phyloP scores from a whole-genome alignment of 2,797 vertebrate genomes.

The Alosa sapidissima region DNA sequence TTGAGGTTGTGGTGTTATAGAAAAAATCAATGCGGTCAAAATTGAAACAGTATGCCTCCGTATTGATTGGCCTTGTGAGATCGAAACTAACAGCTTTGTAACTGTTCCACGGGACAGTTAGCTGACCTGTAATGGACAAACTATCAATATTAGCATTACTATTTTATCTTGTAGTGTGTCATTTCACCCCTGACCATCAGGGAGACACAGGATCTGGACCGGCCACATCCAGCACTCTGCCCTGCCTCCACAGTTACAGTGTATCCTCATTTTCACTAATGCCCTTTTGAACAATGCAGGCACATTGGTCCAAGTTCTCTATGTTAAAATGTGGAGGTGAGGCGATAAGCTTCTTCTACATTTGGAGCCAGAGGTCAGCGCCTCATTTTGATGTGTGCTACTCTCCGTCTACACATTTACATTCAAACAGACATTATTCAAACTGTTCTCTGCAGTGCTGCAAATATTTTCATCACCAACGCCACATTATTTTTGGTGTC shows the following conservation, averaged over 20 bases:
- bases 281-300: neutral
- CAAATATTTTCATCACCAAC: neutral
- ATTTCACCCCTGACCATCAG: slow-evolving; percentile 72
- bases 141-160: slow-evolving; percentile 99
- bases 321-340: neutral
- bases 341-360: neutral
- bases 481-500: neutral
- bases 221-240: neutral
- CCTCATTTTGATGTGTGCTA: too few relatives aligned
- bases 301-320: neutral
- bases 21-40: slow-evolving; percentile 98
- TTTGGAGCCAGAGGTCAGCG: too few relatives aligned
- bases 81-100: slow-evolving; percentile 99
- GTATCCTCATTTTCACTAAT: neutral
- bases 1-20: slow-evolving; percentile 93
- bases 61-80: slow-evolving; percentile 98
- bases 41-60: slow-evolving; percentile 99
- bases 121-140: slow-evolving; percentile 99
- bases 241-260: neutral
- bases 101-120: slow-evolving; percentile 98
- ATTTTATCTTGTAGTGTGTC: slow-evolving; percentile 96
- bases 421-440: neutral
- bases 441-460: neutral
- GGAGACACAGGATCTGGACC: neutral
- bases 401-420: too few relatives aligned